Evolutionary conservation across 2,888 invertebrate species (phyloP), one percentile per base, ranked within the genome.

Genomic region (Caenorhabditis sp.): DNA sequence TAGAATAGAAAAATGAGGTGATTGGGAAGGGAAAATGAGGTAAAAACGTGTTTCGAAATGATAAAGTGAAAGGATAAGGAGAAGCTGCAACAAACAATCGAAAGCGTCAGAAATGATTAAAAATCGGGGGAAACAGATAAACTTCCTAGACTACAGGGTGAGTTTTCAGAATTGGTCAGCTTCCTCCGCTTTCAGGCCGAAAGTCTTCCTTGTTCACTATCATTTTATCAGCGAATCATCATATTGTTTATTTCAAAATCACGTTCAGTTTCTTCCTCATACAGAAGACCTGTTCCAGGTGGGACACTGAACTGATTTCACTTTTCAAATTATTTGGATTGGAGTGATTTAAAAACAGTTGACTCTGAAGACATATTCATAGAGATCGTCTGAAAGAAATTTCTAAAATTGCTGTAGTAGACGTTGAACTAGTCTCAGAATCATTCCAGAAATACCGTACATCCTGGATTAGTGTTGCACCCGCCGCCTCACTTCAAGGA

Each of bases 251-350:
- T 66, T 66, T 66, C 66, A 8, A 70, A 70, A 59, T 47, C 70
- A 70, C 59, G 70, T 70, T 69, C 38, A 26, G 7, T 28, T 26
- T 28, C 14, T 28, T 44, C 16, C 35, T 70, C 10, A 38, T 41
- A 24, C 19, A 28, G 26, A 59, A 72, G 47, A 72, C 72, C 59
- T 72, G 72, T 72, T 72, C 49, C 66, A 66, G 66, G 66, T 66
- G 35, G 49, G 35, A 59, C 38, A 16, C 1, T 59, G 72, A 72
- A 72, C 72, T 58, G 41, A 28, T 70, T 70, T 72, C 47, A 8
- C 72, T 72, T 59, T 59, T 28, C 61, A 38, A 38, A 61, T 12
- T 58, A n/a, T 58, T 54, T 54, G 26, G 14, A 54, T 24, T 8
- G n/a, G 5, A 44, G n/a, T 16, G 44, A 14, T 44, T 14, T 44